phyloP scores from a whole-genome alignment of 2,888 invertebrate genomes.

The Mythimna lalbum region DNA sequence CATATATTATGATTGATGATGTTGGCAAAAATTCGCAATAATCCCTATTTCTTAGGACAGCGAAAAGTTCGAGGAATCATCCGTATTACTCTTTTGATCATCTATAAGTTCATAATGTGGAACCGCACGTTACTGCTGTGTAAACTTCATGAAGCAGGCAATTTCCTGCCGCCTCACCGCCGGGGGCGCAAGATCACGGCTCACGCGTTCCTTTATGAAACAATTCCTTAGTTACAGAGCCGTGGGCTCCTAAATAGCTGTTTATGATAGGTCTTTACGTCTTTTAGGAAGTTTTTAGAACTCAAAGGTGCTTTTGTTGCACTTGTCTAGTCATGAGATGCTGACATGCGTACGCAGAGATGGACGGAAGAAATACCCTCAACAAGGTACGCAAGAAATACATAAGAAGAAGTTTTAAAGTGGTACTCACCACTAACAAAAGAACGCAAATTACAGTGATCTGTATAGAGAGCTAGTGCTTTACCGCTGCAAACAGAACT shows the following conservation, averaged over 20 bases:
- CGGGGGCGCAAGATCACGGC: constrained; percentile 19
- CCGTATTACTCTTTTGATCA: not conserved
- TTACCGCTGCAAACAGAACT: too few relatives aligned
- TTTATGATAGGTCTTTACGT: not conserved
- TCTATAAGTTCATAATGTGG: constrained; percentile 6
- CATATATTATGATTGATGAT: too few relatives aligned
- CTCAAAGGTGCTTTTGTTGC: not conserved
- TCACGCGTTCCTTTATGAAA: constrained; percentile 34
- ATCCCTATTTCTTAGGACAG: too few relatives aligned
- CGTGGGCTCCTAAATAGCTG: constrained; percentile 11
- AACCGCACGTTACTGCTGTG: constrained; percentile 9
- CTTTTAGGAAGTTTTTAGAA: not conserved
- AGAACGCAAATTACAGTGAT: too few relatives aligned
- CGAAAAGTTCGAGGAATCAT: too few relatives aligned
- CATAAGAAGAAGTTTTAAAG: too few relatives aligned
- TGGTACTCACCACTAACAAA: too few relatives aligned
- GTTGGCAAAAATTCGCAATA: too few relatives aligned
- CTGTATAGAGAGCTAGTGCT: too few relatives aligned
- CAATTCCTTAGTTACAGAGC: constrained; percentile 13
- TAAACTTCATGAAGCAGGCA: constrained; percentile 47
- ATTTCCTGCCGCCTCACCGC: constrained; percentile 24
- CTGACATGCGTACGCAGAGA: too few relatives aligned
- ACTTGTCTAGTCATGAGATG: not conserved
- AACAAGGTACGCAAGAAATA: too few relatives aligned
- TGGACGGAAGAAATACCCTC: too few relatives aligned